Evolutionary conservation across 2,797 vertebrate species (phyloP).

Genomic region (Microctenopoma steveboyesi): DNA sequence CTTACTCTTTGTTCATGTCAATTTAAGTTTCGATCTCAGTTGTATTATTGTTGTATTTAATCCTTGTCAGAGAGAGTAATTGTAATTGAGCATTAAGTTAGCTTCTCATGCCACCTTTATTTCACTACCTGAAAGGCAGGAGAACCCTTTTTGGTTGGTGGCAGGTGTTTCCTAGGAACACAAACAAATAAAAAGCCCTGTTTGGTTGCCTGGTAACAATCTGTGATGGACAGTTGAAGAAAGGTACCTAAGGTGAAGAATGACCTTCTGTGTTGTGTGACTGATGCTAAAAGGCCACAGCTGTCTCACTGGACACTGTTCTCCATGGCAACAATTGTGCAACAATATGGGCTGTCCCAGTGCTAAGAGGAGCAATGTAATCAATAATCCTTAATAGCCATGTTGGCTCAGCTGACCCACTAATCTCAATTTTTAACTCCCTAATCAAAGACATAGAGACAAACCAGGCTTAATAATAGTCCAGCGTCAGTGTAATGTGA

Average conservation of each 20-base stretch:
- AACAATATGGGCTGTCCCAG: slow-evolving; percentile 63
- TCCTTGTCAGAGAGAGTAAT: neutral
- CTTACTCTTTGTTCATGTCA: too few species aligned
- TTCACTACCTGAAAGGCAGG: slow-evolving; percentile 23
- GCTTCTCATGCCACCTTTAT: slow-evolving; percentile 1
- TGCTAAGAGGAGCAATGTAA: slow-evolving; percentile 65
- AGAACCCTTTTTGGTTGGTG: slow-evolving; percentile 13
- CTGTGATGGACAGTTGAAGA: slow-evolving; percentile 70
- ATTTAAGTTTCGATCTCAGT: too few species aligned
- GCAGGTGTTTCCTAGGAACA: slow-evolving; percentile 21
- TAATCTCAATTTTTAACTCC: slow-evolving; percentile 57
- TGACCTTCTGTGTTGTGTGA: slow-evolving; percentile 80
- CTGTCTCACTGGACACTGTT: slow-evolving; percentile 74
- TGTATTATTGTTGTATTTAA: neutral
- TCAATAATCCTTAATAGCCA: slow-evolving; percentile 75
- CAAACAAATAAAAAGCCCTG: slow-evolving; percentile 33
- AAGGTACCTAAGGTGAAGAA: slow-evolving; percentile 76
- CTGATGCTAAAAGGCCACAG: slow-evolving; percentile 76
- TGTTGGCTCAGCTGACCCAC: slow-evolving; percentile 55
- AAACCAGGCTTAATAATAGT: slow-evolving; percentile 51
- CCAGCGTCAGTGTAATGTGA: slow-evolving; percentile 16
- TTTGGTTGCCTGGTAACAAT: slow-evolving; percentile 77
- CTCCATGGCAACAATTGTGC: slow-evolving; percentile 76
- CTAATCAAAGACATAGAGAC: slow-evolving; percentile 58
- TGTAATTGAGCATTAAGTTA: neutral